These are phyloP conservation scores for Vultur gryphus DNA, from an alignment of 2,797 vertebrate species.

Conservation along the genomic window DNA sequence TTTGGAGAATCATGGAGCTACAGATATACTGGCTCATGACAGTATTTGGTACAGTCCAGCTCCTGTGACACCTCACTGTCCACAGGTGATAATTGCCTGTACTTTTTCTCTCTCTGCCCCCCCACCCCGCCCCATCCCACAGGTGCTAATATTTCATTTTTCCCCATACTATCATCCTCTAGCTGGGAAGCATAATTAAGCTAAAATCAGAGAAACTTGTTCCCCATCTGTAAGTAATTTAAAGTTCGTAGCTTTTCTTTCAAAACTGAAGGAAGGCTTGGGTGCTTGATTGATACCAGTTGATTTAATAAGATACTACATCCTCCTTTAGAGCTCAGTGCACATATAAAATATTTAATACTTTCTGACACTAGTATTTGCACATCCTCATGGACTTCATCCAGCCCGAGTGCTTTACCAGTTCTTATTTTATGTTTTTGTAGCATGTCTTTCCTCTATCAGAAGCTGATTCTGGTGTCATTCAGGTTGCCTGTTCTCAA, in stretches of 20 bases:
- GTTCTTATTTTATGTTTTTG: background rate
- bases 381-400: background rate
- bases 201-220: background rate
- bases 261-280: background rate
- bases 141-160: background rate
- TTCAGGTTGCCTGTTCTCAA: background rate
- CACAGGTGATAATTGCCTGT: background rate
- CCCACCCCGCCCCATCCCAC: too few relatives aligned
- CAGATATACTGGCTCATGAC: background rate
- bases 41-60: background rate
- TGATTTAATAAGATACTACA: background rate
- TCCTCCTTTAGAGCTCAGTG: background rate
- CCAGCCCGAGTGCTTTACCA: background rate
- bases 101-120: too few relatives aligned
- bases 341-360: background rate
- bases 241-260: background rate
- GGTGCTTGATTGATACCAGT: background rate
- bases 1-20: background rate
- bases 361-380: background rate
- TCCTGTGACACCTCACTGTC: background rate
- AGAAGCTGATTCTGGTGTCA: background rate
- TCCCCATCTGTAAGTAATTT: background rate
- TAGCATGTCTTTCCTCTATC: background rate
- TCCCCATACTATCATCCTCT: background rate
- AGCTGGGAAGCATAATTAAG: background rate